Conservation (phyloP, 1,140 invertebrate genomes). For the Manduca sexta region DNA sequence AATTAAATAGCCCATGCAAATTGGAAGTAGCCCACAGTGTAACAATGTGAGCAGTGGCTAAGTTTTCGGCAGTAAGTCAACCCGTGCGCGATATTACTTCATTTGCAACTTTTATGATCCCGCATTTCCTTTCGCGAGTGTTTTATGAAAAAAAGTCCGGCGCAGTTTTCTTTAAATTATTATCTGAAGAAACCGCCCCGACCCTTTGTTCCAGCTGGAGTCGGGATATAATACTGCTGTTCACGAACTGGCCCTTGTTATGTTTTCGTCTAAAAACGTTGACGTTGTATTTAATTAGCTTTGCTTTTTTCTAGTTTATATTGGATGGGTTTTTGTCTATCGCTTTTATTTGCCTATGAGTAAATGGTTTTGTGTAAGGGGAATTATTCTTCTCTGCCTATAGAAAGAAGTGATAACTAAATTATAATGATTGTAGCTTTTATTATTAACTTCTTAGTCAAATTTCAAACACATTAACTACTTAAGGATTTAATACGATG, state of each 20-base stretch:
- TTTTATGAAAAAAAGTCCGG: conserved; percentile 43
- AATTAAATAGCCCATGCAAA: conserved; percentile 28
- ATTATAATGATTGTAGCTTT: too few relatives aligned
- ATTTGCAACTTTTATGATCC: conserved; percentile 58
- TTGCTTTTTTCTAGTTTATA: conserved; percentile 7
- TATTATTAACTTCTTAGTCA: too few relatives aligned
- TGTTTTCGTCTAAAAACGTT: conserved; percentile 26
- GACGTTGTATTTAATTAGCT: conserved; percentile 31
- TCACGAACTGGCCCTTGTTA: conserved; percentile 25
- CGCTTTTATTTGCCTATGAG: too few relatives aligned
- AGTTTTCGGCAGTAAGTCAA: conserved; percentile 32
- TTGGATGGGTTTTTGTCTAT: too few relatives aligned
- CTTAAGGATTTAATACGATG: too few relatives aligned
- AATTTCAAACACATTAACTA: too few relatives aligned
- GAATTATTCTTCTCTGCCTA: too few relatives aligned
- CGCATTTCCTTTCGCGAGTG: conserved; percentile 33
- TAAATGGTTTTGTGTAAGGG: not conserved
- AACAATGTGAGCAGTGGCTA: conserved; percentile 10
- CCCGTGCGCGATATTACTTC: conserved; percentile 40
- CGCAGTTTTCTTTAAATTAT: conserved; percentile 49
- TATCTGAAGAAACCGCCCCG: conserved; percentile 27
- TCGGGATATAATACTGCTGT: conserved; percentile 23
- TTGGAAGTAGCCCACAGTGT: conserved; percentile 20
- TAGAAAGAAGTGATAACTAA: too few relatives aligned
- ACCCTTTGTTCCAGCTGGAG: conserved; percentile 33